A percentile compares a stretch with the other conserved stretches of the same genome.
Evolutionary conservation across 2,113 vertebrate genomes (phyloP).

Genomic region (Pachypanchax playfairii): DNA sequence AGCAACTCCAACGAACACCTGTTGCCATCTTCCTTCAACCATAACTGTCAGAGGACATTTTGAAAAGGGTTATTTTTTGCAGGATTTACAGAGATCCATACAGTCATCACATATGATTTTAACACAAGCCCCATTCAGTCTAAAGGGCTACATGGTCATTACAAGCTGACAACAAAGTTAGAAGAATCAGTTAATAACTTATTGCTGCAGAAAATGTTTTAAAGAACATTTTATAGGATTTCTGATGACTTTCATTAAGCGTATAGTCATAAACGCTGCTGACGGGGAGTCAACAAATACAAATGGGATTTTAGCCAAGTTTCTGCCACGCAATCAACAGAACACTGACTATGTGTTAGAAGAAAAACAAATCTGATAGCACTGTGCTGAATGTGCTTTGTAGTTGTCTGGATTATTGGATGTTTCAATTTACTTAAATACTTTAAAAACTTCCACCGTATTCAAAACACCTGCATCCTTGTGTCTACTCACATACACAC

Average conservation of each 20-base stretch:
- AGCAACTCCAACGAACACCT: conserved; percentile 80
- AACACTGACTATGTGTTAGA: conserved; percentile 30
- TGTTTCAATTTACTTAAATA: conserved; percentile 45
- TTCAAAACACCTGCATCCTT: conserved; percentile 25
- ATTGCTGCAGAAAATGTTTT: not conserved
- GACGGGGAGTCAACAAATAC: not conserved
- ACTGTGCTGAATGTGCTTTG: conserved; percentile 1
- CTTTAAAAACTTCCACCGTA: conserved; percentile 27
- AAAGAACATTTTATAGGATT: not conserved
- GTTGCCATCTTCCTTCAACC: conserved; percentile 82
- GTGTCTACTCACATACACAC: not conserved
- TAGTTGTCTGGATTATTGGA: conserved; percentile 38
- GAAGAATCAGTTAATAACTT: not conserved
- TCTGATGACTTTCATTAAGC: not conserved
- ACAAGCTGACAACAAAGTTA: conserved; percentile 52
- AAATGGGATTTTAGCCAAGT: conserved; percentile 27
- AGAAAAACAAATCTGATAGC: not conserved
- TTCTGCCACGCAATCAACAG: conserved; percentile 16
- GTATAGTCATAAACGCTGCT: not conserved
- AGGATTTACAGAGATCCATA: conserved; percentile 56
- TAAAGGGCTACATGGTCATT: conserved; percentile 34
- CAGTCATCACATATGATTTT: conserved; percentile 42
- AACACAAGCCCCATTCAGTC: conserved; percentile 40
- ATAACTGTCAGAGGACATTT: conserved; percentile 70
- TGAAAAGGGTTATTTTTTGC: conserved; percentile 49